Conservation (phyloP, 2,797 vertebrate species). For the Premnoplex brunnescens region DNA sequence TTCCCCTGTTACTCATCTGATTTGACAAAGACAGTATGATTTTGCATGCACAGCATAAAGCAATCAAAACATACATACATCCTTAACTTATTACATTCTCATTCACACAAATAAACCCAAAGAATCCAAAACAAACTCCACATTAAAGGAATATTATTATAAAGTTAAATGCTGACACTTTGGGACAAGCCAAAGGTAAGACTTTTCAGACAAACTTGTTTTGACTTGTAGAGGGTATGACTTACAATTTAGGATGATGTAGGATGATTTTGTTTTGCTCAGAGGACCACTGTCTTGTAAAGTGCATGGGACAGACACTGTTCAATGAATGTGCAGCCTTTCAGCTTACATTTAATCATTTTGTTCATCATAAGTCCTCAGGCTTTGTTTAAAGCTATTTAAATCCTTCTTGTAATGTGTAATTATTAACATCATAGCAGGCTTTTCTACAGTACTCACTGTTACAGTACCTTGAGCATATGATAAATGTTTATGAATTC, state of each 20-base stretch:
- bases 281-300: not conserved
- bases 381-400: conserved; percentile 29
- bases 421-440: not conserved
- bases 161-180: not conserved
- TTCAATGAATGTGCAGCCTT: not conserved
- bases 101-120: not conserved
- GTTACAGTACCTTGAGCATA: not conserved
- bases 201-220: not conserved
- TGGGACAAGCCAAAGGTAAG: not conserved
- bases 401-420: not conserved
- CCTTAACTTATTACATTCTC: not conserved
- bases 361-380: not conserved
- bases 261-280: not conserved
- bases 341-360: not conserved
- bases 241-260: not conserved
- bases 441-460: not conserved
- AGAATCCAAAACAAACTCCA: not conserved
- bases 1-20: not conserved
- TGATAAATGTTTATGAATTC: not conserved
- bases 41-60: not conserved
- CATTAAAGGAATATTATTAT: not conserved
- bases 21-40: not conserved
- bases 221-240: not conserved
- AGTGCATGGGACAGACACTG: not conserved
- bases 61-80: not conserved